Evolutionary conservation across 2,797 vertebrate genomes (phyloP), one percentile per base, ranked within the genome.

Genomic region (Eupleurogrammus muticus): DNA sequence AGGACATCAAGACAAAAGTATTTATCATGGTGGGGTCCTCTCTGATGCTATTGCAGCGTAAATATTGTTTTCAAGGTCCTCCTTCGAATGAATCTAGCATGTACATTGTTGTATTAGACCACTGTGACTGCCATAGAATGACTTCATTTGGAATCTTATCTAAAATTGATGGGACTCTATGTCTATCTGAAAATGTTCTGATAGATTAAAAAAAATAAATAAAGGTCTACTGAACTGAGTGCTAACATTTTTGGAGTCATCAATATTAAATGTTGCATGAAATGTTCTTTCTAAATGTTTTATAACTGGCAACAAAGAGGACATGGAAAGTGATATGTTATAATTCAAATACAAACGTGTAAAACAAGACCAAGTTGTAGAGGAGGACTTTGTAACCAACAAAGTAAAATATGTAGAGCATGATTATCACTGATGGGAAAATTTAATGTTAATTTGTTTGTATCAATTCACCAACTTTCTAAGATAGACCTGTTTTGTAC

Each of bases 221-320:
- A 90, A 90, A 89, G 77, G 79, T 79, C 79, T 81, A 84, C 81
- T 80, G 79, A 90, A 89, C 75, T 81, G 77, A 89, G 82, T 48
- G 35, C 75, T 79, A 89, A 89, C 82, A 70, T 85, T 90, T 91
- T 86, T 81, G 75, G 79, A 87, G 79, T 86, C 78, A 81, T 90
- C 49, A 89, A 90, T 91, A 85, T 90, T 90, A 83, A 79, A 92
- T 77, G 82, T 58, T 24, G 79, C 80, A 82, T 76, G 83, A 88
- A 89, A 91, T 90, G 83, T 87, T 90, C 75, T 78, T 82, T 80
- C 63, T 90, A 77, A 90, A 92, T 90, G 69, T 90, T 87, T 91
- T 47, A 92, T 86, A 63, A 66, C 67, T 66, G 80, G 82, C 79
- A 87, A 86, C 82, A 86, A 83, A 68, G 74, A 84, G 80, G 79